Evolutionary conservation across 2,113 vertebrate genomes (phyloP).

Genomic region (Camelus bactrianus): DNA sequence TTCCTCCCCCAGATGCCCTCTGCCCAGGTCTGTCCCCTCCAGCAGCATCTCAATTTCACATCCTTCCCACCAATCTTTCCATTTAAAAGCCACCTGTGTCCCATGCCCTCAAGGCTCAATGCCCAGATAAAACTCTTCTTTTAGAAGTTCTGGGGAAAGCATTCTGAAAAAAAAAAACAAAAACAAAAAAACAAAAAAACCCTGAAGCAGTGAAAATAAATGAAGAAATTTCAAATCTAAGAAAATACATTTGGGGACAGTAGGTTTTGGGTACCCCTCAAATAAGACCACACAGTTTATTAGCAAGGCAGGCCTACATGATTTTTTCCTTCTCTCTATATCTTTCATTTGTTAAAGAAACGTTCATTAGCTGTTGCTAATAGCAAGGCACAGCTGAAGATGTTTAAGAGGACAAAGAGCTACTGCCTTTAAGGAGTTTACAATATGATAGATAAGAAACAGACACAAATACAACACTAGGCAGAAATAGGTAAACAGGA

Average conservation of each 20-base stretch:
- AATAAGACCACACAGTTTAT: neutral
- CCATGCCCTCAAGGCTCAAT: neutral
- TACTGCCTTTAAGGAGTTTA: neutral
- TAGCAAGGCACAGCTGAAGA: neutral
- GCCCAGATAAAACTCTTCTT: neutral
- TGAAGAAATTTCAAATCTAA: constrained; percentile 11
- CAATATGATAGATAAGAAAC: neutral
- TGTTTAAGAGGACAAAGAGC: neutral
- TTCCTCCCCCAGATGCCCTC: neutral
- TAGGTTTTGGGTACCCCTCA: neutral
- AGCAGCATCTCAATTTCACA: neutral
- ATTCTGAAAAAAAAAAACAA: neutral
- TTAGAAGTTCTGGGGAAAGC: neutral
- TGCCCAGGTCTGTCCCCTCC: neutral
- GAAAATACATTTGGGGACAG: neutral
- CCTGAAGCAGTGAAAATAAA: neutral
- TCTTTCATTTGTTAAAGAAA: constrained; percentile 43
- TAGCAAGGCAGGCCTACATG: neutral
- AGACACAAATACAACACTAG: neutral
- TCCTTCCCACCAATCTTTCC: neutral
- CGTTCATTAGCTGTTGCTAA: neutral
- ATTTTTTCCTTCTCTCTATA: neutral
- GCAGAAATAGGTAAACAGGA: neutral
- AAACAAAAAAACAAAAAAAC: neutral
- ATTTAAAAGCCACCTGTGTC: neutral